Evolutionary conservation across 1,140 invertebrate genomes (phyloP).

Genomic region (Semibalanus balanoides): DNA sequence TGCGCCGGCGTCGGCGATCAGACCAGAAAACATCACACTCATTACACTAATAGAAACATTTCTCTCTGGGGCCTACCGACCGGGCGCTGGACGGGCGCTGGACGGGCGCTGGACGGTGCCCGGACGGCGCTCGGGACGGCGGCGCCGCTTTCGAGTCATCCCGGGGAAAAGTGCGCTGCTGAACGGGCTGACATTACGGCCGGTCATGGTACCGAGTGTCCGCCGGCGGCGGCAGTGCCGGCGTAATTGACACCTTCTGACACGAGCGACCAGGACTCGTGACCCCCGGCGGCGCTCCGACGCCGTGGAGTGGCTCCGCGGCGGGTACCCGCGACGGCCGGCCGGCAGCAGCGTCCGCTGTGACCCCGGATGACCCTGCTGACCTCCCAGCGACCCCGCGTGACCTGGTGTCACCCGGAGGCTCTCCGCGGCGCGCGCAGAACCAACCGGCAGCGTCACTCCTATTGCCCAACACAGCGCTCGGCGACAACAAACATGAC

Average conservation of each 20-base stretch:
- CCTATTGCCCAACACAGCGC: background rate
- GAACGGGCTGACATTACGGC: background rate
- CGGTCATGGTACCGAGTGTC: background rate
- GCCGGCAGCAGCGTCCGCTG: background rate
- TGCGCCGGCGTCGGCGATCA: too few relatives aligned
- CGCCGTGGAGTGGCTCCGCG: background rate
- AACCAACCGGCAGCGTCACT: background rate
- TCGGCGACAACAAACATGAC: background rate
- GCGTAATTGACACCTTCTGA: background rate
- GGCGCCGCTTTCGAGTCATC: background rate
- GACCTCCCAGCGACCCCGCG: background rate
- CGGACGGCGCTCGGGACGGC: too few relatives aligned
- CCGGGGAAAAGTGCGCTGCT: background rate
- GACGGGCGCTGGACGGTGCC: too few relatives aligned
- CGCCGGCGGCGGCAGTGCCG: background rate
- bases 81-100: too few relatives aligned
- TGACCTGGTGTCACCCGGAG: background rate
- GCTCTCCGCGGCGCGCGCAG: too few relatives aligned
- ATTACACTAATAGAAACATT: background rate
- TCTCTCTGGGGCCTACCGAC: background rate
- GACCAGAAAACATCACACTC: background rate
- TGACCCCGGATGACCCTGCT: background rate
- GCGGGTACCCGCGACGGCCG: too few relatives aligned
- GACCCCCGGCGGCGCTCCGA: background rate
- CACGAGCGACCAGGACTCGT: background rate